These are phyloP conservation scores for Acronicta psi DNA, from an alignment of 2,888 invertebrate genomes.

Conservation along the genomic window DNA sequence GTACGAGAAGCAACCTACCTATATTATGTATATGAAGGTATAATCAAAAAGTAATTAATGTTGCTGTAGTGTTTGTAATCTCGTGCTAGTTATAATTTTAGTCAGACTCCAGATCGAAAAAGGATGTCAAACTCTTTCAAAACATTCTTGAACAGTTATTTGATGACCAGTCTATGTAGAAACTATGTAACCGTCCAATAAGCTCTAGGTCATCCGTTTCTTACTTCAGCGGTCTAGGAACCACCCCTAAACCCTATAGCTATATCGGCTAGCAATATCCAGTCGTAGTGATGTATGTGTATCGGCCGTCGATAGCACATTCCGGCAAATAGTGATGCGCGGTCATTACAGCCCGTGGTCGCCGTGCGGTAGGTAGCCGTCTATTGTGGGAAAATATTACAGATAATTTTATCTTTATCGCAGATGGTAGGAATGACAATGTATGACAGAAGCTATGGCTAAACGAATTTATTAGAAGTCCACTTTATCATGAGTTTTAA, in stretches of 20 bases:
- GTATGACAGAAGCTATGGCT: too few species aligned
- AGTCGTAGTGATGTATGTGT: constrained; percentile 17
- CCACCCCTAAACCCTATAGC: not conserved
- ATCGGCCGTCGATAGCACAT: constrained; percentile 57
- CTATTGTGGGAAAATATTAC: constrained; percentile 48
- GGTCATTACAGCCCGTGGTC: constrained; percentile 56
- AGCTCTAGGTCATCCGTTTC: not conserved
- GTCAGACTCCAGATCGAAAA: too few species aligned
- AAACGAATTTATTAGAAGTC: too few species aligned
- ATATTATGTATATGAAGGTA: not conserved
- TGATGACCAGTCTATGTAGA: too few species aligned
- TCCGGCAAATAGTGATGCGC: constrained; percentile 63
- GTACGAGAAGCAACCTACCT: too few species aligned
- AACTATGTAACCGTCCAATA: not conserved
- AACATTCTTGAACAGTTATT: too few species aligned
- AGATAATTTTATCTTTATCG: too few species aligned
- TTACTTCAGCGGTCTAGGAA: constrained; percentile 1
- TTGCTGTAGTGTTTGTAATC: not conserved
- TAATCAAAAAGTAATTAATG: not conserved
- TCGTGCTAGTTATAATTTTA: too few species aligned
- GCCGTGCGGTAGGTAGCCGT: constrained; percentile 55
- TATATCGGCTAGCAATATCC: not conserved
- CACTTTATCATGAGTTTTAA: too few species aligned
- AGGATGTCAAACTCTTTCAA: too few species aligned
- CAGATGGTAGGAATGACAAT: too few species aligned